These are phyloP conservation scores for Tretioscincus oriximinensis DNA, from an alignment of 2,113 vertebrate genomes.

Conservation along the genomic window DNA sequence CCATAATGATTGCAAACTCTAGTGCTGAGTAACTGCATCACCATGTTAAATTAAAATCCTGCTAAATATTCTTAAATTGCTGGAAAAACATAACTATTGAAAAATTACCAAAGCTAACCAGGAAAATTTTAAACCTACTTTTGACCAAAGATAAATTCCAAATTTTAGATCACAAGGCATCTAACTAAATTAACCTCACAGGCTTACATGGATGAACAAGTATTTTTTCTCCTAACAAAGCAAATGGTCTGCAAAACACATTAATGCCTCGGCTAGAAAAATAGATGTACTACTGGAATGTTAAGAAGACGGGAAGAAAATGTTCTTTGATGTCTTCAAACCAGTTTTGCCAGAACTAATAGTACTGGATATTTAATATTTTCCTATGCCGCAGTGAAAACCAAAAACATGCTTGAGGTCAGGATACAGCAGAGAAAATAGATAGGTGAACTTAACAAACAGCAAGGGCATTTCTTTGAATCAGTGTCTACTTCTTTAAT, in stretches of 20 bases:
- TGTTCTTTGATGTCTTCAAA: not conserved
- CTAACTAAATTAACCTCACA: not conserved
- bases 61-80: too few relatives aligned
- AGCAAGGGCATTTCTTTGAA: not conserved
- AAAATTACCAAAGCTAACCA: too few relatives aligned
- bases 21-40: not conserved
- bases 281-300: not conserved
- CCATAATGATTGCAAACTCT: not conserved
- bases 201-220: not conserved
- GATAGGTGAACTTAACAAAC: not conserved
- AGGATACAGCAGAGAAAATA: constrained; percentile 12
- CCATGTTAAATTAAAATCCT: not conserved
- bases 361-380: not conserved
- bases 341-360: not conserved
- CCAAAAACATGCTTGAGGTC: not conserved
- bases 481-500: not conserved
- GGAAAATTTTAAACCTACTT: not conserved
- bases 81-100: too few relatives aligned
- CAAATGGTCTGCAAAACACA: not conserved
- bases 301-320: not conserved
- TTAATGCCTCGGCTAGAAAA: not conserved
- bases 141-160: rapidly evolving
- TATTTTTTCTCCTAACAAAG: not conserved
- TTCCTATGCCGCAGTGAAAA: not conserved
- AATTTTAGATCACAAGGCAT: not conserved